Conservation (phyloP, 2,113 vertebrate genomes). For the Accipiter virgatus region DNA sequence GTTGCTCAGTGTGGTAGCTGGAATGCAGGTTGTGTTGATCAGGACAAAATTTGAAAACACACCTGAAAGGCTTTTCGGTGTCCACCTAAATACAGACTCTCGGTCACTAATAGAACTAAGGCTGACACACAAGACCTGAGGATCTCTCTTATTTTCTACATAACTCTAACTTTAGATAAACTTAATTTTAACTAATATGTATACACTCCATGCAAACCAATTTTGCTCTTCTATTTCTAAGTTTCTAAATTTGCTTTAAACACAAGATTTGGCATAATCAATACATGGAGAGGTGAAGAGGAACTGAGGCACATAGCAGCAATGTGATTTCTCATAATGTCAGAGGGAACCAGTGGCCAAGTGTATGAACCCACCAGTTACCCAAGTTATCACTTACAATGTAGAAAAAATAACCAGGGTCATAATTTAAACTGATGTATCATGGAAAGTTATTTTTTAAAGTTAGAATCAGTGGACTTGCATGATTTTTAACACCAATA, state of each 20-base stretch:
- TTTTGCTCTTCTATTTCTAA: neutral
- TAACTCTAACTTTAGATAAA: neutral
- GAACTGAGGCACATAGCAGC: neutral
- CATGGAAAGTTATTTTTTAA: neutral
- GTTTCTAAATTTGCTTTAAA: neutral
- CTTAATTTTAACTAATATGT: neutral
- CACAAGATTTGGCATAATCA: neutral
- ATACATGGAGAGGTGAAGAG: neutral
- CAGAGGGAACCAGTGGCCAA: neutral
- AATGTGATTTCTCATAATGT: neutral
- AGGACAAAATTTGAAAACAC: neutral
- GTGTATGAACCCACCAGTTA: neutral
- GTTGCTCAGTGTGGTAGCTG: neutral
- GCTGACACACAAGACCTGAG: neutral
- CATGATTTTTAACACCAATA: neutral
- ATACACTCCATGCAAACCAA: neutral
- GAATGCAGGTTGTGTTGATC: neutral
- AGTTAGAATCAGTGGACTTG: neutral
- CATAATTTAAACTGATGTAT: neutral
- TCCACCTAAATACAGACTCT: neutral
- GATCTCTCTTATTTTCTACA: neutral
- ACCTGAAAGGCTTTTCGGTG: neutral
- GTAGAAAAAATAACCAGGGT: neutral
- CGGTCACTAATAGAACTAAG: neutral
- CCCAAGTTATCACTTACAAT: neutral